Conservation (phyloP, 2,797 vertebrate genomes). For the Tapirus indicus region DNA sequence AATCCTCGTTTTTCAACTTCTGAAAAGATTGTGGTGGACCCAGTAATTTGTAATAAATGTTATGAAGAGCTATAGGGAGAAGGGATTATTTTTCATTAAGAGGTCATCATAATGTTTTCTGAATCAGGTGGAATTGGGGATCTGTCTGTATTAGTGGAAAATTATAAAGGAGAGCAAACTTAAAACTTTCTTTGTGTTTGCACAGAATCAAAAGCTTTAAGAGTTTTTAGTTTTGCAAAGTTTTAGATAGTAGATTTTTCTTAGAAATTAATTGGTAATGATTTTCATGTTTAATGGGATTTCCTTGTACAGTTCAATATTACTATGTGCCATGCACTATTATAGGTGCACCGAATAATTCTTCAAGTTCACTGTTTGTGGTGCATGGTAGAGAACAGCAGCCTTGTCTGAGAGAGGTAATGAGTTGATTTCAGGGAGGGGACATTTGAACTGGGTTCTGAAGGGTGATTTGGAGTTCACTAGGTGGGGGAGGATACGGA, state of each 20-base stretch:
- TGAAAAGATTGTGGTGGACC: background rate
- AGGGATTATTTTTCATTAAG: constrained; percentile 49
- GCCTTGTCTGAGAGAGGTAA: background rate
- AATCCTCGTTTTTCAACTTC: constrained; percentile 8
- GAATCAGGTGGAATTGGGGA: background rate
- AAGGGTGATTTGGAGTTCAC: constrained; percentile 37
- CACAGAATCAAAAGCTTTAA: background rate
- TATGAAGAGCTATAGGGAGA: background rate
- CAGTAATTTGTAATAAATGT: background rate
- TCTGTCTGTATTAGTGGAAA: constrained; percentile 13
- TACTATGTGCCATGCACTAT: background rate
- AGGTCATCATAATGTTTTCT: constrained; percentile 49
- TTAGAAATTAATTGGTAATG: constrained; percentile 39
- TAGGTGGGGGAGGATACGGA: background rate
- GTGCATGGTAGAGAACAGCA: background rate
- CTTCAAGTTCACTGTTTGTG: constrained; percentile 37
- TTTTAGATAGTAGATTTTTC: constrained; percentile 32
- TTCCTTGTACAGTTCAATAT: background rate
- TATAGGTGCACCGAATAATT: background rate
- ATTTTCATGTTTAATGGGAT: background rate
- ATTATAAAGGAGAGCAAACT: background rate
- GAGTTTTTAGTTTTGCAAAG: constrained; percentile 27
- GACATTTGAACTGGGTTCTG: background rate
- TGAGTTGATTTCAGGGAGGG: constrained; percentile 34
- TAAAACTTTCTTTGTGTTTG: constrained; percentile 46